A percentile compares a stretch with the other conserved stretches of the same genome.
Evolutionary conservation across 2,113 vertebrate species (phyloP).

Genomic region (Mus spicilegus): DNA sequence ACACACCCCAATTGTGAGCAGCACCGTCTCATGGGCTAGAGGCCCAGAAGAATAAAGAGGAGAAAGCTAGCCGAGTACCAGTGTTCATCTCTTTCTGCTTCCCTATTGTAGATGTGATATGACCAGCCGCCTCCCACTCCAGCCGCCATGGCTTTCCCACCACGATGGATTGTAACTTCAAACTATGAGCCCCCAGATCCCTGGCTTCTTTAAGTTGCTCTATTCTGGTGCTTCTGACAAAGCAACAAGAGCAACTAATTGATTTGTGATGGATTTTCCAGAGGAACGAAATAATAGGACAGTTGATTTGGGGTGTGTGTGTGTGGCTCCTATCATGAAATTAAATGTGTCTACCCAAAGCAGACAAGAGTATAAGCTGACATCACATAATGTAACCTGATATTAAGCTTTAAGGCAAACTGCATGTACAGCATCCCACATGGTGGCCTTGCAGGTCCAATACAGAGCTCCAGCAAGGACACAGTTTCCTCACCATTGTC

Average conservation of each 20-base stretch:
- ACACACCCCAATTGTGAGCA: neutral
- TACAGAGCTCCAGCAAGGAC: neutral
- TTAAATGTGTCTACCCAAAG: slow-evolving; percentile 35
- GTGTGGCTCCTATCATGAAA: neutral
- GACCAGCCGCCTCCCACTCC: neutral
- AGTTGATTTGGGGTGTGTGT: neutral
- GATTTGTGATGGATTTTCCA: slow-evolving; percentile 24
- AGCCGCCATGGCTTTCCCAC: neutral
- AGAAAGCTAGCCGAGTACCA: neutral
- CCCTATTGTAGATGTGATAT: neutral
- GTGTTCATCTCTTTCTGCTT: neutral
- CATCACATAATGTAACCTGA: slow-evolving; percentile 5
- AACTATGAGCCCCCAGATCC: neutral
- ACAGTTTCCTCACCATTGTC: neutral
- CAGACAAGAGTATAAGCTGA: slow-evolving; percentile 52
- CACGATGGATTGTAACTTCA: neutral
- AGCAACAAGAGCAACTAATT: neutral
- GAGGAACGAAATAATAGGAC: slow-evolving; percentile 54
- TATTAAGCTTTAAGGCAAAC: neutral
- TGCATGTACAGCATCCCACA: neutral
- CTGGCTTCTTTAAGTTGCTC: neutral
- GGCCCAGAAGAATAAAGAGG: neutral
- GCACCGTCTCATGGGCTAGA: neutral
- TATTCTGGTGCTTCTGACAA: neutral
- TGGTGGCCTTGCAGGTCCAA: neutral